These are phyloP conservation scores for Catharus ustulatus DNA, from an alignment of 2,797 vertebrate genomes.

Conservation along the genomic window DNA sequence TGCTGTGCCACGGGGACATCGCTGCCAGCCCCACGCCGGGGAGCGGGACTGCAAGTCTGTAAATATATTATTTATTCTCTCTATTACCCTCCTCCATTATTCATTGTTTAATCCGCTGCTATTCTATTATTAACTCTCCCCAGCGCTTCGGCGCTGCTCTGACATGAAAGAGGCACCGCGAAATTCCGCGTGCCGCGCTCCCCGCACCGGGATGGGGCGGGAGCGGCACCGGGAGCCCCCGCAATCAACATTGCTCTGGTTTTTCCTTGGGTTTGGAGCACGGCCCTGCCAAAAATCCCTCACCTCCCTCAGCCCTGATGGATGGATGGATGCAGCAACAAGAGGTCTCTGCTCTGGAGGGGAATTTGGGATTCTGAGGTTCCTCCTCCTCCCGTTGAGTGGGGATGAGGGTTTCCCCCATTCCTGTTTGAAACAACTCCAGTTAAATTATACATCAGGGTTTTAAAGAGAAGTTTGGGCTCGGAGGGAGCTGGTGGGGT, in stretches of 20 bases:
- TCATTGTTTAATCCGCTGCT: constrained; percentile 62
- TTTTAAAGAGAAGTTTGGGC: constrained; percentile 49
- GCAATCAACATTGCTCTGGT: rapidly evolving
- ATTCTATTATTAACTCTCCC: constrained; percentile 74
- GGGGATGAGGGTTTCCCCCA: background rate
- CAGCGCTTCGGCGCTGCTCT: constrained; percentile 42
- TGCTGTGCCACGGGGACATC: background rate
- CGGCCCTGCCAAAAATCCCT: background rate
- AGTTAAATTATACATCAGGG: constrained; percentile 64
- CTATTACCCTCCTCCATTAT: constrained; percentile 71
- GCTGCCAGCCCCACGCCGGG: background rate
- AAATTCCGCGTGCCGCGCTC: background rate
- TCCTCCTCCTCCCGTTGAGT: rapidly evolving
- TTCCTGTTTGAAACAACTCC: background rate
- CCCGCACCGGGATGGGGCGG: background rate
- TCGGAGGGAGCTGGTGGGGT: constrained; percentile 13
- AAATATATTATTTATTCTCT: constrained; percentile 73
- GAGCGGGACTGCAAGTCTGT: background rate
- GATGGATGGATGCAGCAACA: background rate
- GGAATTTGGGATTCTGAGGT: background rate
- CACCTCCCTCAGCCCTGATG: background rate
- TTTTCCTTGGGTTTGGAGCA: background rate
- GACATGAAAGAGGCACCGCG: constrained; percentile 61
- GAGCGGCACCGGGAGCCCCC: rapidly evolving
- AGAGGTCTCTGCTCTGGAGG: background rate